These are phyloP conservation scores for Talpa occidentalis DNA, from an alignment of 2,113 vertebrate species.

Conservation along the genomic window DNA sequence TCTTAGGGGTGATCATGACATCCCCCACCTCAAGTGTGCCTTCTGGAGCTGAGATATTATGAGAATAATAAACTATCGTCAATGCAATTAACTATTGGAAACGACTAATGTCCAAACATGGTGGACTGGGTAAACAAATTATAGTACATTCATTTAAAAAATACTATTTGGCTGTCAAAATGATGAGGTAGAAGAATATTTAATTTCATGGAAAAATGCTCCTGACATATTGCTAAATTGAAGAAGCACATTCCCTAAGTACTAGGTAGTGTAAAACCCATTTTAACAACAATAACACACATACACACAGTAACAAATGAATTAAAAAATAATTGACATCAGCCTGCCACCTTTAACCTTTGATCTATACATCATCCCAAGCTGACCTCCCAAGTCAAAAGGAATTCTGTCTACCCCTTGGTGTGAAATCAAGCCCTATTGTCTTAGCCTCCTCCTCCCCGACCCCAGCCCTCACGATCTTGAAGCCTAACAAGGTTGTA, in stretches of 20 bases:
- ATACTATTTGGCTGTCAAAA: slow-evolving; percentile 9
- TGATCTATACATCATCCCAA: not conserved
- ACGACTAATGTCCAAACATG: not conserved
- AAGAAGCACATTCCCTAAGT: slow-evolving; percentile 1
- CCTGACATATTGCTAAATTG: slow-evolving; percentile 24
- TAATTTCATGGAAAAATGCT: slow-evolving; percentile 63
- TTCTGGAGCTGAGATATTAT: not conserved
- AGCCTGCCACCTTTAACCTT: not conserved
- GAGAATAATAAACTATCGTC: not conserved
- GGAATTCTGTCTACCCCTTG: not conserved
- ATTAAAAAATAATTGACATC: slow-evolving; percentile 21
- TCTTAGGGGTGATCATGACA: not conserved
- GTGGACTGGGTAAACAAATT: not conserved
- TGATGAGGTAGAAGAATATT: slow-evolving; percentile 49
- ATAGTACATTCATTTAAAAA: not conserved
- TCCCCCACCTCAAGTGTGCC: not conserved
- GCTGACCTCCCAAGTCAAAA: not conserved
- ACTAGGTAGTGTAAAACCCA: not conserved
- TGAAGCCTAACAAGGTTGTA: not conserved
- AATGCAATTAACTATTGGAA: slow-evolving; percentile 20
- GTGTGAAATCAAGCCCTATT: not conserved
- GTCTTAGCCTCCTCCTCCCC: not conserved
- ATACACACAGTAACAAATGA: not conserved
- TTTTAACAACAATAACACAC: not conserved
- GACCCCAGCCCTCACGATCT: not conserved